Percentiles rank a stretch among this genome's conserved stretches.
These are phyloP conservation scores for Scyliorhinus canicula DNA, from an alignment of 2,797 vertebrate genomes.

Conservation along the genomic window DNA sequence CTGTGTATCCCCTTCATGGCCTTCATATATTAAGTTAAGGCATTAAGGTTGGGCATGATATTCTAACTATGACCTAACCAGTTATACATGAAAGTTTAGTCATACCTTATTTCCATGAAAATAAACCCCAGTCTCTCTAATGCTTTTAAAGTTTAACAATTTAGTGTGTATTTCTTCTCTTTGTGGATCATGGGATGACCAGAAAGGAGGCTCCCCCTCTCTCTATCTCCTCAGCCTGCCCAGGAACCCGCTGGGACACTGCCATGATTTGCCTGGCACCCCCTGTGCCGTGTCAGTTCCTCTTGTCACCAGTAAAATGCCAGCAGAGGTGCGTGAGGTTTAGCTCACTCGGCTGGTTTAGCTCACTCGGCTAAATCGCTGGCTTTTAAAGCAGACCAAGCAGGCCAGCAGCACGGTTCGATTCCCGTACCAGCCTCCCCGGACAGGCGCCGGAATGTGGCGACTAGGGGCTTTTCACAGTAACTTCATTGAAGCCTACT, in stretches of 20 bases:
- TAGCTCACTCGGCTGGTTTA: too few species aligned
- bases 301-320: neutral
- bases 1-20: neutral
- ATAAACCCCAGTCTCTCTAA: neutral
- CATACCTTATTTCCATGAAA: neutral
- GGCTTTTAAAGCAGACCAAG: too few species aligned
- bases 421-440: too few species aligned
- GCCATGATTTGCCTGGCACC: neutral
- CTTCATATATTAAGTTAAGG: neutral
- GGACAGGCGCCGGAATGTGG: too few species aligned
- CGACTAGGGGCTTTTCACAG: too few species aligned
- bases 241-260: too few species aligned
- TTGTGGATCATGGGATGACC: neutral
- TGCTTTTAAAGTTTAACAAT: neutral
- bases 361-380: too few species aligned
- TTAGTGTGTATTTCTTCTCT: neutral
- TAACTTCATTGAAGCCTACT: too few species aligned
- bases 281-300: too few species aligned
- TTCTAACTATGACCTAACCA: neutral
- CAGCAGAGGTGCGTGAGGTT: neutral
- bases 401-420: too few species aligned
- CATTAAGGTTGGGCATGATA: neutral
- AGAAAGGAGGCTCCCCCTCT: neutral
- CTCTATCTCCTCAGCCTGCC: rapidly evolving
- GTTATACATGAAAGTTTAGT: neutral